Evolutionary conservation across 2,888 invertebrate species (phyloP).

Genomic region (Tenodera sinensis): DNA sequence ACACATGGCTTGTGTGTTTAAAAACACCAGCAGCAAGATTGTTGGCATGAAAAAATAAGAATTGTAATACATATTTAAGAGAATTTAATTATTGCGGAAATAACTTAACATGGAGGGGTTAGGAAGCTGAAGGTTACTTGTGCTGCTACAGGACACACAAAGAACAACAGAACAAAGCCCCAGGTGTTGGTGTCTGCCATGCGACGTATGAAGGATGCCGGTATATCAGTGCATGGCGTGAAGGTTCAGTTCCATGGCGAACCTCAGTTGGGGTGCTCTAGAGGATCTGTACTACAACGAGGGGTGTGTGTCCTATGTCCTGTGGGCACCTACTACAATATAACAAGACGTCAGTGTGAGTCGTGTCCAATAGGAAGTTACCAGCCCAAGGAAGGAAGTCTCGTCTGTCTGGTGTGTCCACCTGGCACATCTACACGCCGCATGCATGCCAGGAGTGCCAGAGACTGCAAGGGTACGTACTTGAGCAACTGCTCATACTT

Average conservation of each 20-base stretch:
- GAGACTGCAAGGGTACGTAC: slow-evolving; percentile 45
- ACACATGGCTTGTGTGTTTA: too few species aligned
- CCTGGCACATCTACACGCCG: slow-evolving; percentile 54
- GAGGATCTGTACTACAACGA: slow-evolving; percentile 16
- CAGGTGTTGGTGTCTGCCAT: background rate
- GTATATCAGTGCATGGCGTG: background rate
- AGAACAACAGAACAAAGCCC: background rate
- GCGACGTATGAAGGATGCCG: background rate
- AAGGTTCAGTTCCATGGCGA: slow-evolving; percentile 9
- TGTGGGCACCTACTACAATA: slow-evolving; percentile 59
- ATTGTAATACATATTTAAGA: too few species aligned
- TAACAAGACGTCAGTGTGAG: slow-evolving; percentile 51
- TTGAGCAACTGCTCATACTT: too few species aligned
- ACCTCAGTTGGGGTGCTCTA: slow-evolving; percentile 11
- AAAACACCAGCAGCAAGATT: too few species aligned
- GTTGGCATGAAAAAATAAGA: too few species aligned
- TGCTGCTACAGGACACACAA: background rate
- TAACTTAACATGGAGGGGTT: too few species aligned
- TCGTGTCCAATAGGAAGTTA: slow-evolving; percentile 59
- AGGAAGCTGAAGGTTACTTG: too few species aligned
- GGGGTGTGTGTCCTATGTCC: slow-evolving; percentile 52
- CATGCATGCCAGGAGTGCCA: slow-evolving; percentile 41
- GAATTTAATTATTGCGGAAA: too few species aligned
- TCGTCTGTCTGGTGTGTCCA: slow-evolving; percentile 56
- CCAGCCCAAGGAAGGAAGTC: slow-evolving; percentile 53